Evolutionary conservation across 2,797 vertebrate genomes (phyloP).

Genomic region (Vipera ursinii): DNA sequence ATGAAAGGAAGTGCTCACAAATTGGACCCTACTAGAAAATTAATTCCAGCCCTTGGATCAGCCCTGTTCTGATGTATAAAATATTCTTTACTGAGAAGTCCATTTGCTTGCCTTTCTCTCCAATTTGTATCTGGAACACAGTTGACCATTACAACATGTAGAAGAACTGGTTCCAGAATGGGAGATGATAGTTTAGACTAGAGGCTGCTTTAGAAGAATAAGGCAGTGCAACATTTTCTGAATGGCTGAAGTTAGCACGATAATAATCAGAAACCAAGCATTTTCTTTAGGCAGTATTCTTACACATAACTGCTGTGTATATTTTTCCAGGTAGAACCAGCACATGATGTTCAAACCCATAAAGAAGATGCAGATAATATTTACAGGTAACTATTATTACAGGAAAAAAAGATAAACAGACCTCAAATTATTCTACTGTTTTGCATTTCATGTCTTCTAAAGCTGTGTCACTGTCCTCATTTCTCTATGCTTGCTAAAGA

Average conservation of each 20-base stretch:
- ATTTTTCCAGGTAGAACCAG: conserved; percentile 40
- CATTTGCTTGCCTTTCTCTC: neutral
- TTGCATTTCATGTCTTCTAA: neutral
- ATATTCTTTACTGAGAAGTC: neutral
- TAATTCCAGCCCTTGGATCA: neutral
- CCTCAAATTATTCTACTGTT: too few relatives aligned
- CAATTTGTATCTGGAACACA: neutral
- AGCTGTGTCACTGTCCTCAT: neutral
- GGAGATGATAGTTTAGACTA: neutral
- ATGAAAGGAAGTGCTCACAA: neutral
- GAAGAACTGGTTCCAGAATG: neutral
- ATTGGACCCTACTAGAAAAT: neutral
- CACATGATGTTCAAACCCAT: fast-evolving
- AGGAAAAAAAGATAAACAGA: neutral
- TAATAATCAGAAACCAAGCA: neutral
- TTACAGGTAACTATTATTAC: conserved; percentile 45
- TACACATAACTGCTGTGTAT: neutral
- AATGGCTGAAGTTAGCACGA: neutral
- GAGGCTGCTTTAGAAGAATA: neutral
- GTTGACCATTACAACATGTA: neutral
- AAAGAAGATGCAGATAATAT: neutral
- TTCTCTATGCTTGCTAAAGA: neutral
- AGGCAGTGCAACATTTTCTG: neutral
- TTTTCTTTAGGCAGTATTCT: neutral
- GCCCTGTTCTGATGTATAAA: neutral